phyloP scores from a whole-genome alignment of 2,888 invertebrate species.

The Sussaba pulchella region DNA sequence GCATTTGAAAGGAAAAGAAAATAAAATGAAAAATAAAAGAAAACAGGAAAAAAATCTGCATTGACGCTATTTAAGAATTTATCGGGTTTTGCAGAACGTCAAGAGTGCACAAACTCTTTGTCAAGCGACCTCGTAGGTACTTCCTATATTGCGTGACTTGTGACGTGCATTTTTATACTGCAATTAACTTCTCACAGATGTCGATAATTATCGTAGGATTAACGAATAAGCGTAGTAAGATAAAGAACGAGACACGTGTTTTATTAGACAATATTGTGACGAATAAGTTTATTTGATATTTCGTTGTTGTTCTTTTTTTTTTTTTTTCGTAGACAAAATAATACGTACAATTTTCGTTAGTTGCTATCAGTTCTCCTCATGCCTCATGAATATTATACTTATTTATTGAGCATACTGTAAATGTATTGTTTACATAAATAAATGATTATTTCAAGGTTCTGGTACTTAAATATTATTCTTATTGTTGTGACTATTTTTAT shows the following conservation, averaged over 20 bases:
- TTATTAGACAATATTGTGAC: slow-evolving; percentile 24
- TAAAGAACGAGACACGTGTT: slow-evolving; percentile 26
- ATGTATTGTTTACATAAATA: slow-evolving; percentile 77
- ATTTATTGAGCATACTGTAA: slow-evolving; percentile 76
- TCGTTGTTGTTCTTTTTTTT: slow-evolving; percentile 7
- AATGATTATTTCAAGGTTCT: slow-evolving; percentile 77
- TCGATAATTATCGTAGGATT: not conserved
- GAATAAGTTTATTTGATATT: slow-evolving; percentile 46
- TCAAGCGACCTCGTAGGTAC: slow-evolving; percentile 33
- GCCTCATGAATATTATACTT: slow-evolving; percentile 73
- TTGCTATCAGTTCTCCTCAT: slow-evolving; percentile 69
- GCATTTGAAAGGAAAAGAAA: slow-evolving; percentile 6
- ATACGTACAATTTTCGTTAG: slow-evolving; percentile 46
- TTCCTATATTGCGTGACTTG: slow-evolving; percentile 49
- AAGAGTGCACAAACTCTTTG: slow-evolving; percentile 58
- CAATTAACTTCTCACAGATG: slow-evolving; percentile 26
- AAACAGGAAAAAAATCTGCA: not conserved
- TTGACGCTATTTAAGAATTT: slow-evolving; percentile 13
- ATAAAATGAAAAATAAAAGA: not conserved
- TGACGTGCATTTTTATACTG: slow-evolving; percentile 30
- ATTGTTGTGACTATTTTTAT: slow-evolving; percentile 47
- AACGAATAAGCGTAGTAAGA: slow-evolving; percentile 23
- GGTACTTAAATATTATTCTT: slow-evolving; percentile 65
- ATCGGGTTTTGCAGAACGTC: slow-evolving; percentile 30
- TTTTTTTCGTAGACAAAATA: slow-evolving; percentile 1